Base-by-base conservation (phyloP, 2,888 invertebrate genomes). In the Antheraea yamamai region DNA sequence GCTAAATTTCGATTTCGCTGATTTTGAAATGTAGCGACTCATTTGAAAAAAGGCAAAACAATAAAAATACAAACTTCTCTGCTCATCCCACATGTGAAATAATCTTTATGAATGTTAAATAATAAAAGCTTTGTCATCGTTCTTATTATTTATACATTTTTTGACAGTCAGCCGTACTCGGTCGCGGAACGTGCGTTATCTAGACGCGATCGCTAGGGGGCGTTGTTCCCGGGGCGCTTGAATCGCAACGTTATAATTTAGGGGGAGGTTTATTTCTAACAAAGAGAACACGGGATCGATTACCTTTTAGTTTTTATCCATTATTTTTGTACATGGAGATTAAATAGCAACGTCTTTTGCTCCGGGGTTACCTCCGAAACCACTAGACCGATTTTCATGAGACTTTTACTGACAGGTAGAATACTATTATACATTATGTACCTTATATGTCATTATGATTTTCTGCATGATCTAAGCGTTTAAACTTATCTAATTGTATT, bases 151-250 rank as follows among this genome's bases (percentile, higher is more conserved):
- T 47, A 70, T 39, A 74, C 78, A 66, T 81, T 81, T 47, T 81
- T 80, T 81, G 81, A 23, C 75, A 75, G 74, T 23, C 81, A 51
- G 75, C 79, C 73, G 75, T 66, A 75, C 52, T 74, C 70, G 61
- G 75, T 70, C 76, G 80, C 72, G 78, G 74, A 79, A 80, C 85
- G 85, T 86, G 85, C 83, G 83, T 79, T 84, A 86, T 86, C 85
- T 79, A 58, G 77, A 71, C 80, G 71, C 77, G 79, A 81, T 81
- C 80, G 66, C 73, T 75, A 74, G 74, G 77, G 75, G 75, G 72
- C 78, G 74, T 61, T 18, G 64, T 30, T 26, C 64, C 74, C 64
- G 64, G 39, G 71, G 39, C 58, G 72, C 76, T 75, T 78, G 76
- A 78, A 79, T 79, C 76, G 77, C 79, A 77, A 77, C 81, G 79